phyloP scores from a whole-genome alignment of 2,113 vertebrate species.

The Merops nubicus region DNA sequence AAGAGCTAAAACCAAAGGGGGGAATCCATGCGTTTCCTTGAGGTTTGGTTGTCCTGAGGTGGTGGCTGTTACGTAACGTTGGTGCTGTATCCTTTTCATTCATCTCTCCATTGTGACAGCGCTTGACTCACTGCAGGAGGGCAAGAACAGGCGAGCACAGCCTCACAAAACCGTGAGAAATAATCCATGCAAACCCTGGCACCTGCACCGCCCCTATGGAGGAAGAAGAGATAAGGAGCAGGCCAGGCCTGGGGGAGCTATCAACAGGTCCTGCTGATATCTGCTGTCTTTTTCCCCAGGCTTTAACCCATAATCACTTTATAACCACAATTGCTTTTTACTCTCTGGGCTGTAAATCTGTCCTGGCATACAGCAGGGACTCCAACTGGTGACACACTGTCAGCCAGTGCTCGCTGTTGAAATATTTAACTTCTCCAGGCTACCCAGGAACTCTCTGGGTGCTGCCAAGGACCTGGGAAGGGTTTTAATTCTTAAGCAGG shows the following conservation, averaged over 20 bases:
- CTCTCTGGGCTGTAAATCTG: background rate
- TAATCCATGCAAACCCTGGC: background rate
- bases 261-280: background rate
- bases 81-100: background rate
- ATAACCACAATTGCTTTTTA: background rate
- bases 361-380: background rate
- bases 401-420: background rate
- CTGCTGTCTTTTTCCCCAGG: background rate
- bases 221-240: background rate
- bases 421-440: constrained; percentile 18
- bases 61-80: background rate
- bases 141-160: background rate
- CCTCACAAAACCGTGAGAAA: background rate
- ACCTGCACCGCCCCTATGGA: fast-evolving
- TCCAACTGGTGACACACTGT: background rate
- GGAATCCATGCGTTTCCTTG: fast-evolving
- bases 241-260: background rate
- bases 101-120: background rate
- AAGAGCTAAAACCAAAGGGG: background rate
- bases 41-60: background rate
- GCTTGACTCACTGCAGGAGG: background rate
- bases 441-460: background rate
- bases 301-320: background rate
- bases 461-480: background rate
- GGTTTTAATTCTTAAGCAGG: background rate